phyloP scores from a whole-genome alignment of 1,140 invertebrate genomes.

The Lepidurus arcticus region DNA sequence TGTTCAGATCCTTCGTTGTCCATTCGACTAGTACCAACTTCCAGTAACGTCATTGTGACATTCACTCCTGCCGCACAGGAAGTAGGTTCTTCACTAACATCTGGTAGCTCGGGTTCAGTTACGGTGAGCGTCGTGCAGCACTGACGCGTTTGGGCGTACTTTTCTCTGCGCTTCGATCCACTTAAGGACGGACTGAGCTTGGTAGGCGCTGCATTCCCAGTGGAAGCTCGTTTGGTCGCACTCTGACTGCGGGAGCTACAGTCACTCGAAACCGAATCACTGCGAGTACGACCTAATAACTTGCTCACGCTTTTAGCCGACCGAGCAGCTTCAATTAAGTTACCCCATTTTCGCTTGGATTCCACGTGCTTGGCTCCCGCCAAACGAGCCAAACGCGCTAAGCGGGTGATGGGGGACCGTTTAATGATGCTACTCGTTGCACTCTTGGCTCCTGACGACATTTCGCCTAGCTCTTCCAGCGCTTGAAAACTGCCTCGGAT shows the following conservation, averaged over 20 bases:
- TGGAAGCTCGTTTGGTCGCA: slow-evolving; percentile 20
- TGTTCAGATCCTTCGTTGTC: background rate
- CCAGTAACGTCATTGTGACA: background rate
- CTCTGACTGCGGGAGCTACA: slow-evolving; percentile 45
- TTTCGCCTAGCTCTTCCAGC: slow-evolving; percentile 31
- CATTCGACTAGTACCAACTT: background rate
- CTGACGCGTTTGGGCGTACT: slow-evolving; percentile 29
- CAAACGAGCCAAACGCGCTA: slow-evolving; percentile 43
- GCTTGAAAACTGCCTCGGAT: slow-evolving; percentile 35
- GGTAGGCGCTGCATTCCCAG: background rate
- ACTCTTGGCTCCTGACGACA: slow-evolving; percentile 31
- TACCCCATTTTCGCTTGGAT: slow-evolving; percentile 64
- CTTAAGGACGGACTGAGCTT: slow-evolving; percentile 11
- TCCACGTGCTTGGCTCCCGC: slow-evolving; percentile 43
- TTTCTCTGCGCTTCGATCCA: slow-evolving; percentile 23
- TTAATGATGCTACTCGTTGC: slow-evolving; percentile 47
- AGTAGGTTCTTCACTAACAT: slow-evolving; percentile 27
- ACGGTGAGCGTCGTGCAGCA: slow-evolving; percentile 20
- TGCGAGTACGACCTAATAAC: slow-evolving; percentile 66
- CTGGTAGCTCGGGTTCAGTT: slow-evolving; percentile 30
- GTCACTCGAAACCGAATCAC: slow-evolving; percentile 73
- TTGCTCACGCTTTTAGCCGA: slow-evolving; percentile 56
- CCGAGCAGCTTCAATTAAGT: slow-evolving; percentile 77
- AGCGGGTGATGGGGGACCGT: slow-evolving; percentile 54
- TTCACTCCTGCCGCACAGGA: background rate